Evolutionary conservation across 2,113 vertebrate genomes (phyloP).

Genomic region (Cranoglanis bouderius): DNA sequence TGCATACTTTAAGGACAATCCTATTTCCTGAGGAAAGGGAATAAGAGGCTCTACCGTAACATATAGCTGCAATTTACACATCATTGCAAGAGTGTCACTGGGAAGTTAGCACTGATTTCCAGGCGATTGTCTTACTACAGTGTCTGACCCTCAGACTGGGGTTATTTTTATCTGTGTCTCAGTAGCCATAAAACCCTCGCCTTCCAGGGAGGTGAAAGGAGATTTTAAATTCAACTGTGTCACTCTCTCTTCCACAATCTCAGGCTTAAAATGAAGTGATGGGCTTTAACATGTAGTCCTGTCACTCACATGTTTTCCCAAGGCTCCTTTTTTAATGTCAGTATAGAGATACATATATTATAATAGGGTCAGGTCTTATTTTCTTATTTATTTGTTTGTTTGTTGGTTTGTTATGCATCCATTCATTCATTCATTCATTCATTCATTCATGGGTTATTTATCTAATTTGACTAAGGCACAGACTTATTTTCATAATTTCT

Average conservation of each 20-base stretch:
- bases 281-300: constrained; percentile 30
- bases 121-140: constrained; percentile 2
- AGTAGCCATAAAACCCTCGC: constrained; percentile 25
- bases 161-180: constrained; percentile 45
- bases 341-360: neutral
- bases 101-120: constrained; percentile 35
- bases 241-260: constrained; percentile 20
- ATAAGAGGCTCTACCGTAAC: neutral
- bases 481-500: neutral
- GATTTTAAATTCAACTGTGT: constrained; percentile 46
- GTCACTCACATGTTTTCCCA: constrained; percentile 40
- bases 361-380: neutral
- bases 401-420: neutral
- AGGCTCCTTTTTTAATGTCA: constrained; percentile 9
- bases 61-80: constrained; percentile 37
- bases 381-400: neutral
- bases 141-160: constrained; percentile 17
- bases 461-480: neutral
- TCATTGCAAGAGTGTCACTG: constrained; percentile 15
- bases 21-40: constrained; percentile 32
- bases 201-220: constrained; percentile 36
- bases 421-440: neutral
- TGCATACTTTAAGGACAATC: constrained; percentile 45
- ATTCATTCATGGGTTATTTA: neutral
- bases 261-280: constrained; percentile 20